Percentiles rank a stretch among this genome's conserved stretches.
phyloP scores from a whole-genome alignment of 2,797 vertebrate genomes.

The Pangasius krempfi region DNA sequence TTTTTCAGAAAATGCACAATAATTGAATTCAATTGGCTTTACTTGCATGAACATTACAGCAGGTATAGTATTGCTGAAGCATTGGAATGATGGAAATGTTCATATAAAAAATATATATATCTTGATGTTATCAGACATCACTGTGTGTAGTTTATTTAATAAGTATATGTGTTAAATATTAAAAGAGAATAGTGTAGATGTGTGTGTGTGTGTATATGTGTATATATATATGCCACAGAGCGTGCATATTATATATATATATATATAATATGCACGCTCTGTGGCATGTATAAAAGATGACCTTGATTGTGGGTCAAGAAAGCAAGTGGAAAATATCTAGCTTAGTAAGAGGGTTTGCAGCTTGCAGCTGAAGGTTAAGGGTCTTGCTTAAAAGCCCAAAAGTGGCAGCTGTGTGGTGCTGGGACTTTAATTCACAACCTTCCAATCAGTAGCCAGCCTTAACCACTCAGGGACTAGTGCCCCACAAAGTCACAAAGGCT shows the following conservation, averaged over 20 bases:
- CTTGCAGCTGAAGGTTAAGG: no score
- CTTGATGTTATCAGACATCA: background rate
- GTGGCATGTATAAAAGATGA: background rate
- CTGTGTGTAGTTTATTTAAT: background rate
- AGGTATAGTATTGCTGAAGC: background rate
- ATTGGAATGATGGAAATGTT: background rate
- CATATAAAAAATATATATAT: background rate
- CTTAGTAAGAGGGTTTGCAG: background rate
- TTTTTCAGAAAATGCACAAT: background rate
- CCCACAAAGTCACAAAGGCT: background rate
- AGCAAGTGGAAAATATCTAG: background rate
- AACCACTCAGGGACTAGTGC: background rate
- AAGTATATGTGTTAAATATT: background rate
- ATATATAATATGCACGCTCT: no score
- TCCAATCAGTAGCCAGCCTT: no score
- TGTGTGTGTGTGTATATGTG: background rate
- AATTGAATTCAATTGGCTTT: background rate
- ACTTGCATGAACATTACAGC: background rate
- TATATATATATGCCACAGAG: background rate
- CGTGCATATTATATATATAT: background rate
- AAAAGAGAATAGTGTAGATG: background rate
- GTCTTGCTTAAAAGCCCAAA: background rate
- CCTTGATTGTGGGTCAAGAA: no score
- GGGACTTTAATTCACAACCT: background rate
- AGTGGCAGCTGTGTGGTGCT: background rate